These are phyloP conservation scores for Amblyraja radiata DNA, from an alignment of 2,797 vertebrate species.

Conservation along the genomic window DNA sequence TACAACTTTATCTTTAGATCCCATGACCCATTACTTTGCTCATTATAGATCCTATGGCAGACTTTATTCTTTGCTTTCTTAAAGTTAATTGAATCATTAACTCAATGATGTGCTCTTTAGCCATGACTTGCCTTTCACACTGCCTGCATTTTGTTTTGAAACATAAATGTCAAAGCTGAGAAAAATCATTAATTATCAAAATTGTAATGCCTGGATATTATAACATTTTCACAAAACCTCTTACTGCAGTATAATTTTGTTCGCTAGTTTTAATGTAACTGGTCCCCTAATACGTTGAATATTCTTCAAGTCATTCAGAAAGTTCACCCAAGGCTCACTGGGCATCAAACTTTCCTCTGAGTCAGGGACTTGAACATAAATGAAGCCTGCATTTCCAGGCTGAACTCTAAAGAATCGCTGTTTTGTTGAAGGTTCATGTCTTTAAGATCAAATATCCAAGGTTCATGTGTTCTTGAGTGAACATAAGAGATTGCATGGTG, in stretches of 20 bases:
- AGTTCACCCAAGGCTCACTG: background rate
- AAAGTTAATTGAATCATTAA: slow-evolving; percentile 15
- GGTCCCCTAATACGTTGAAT: too few relatives aligned
- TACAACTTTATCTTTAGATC: slow-evolving; percentile 17
- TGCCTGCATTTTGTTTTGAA: background rate
- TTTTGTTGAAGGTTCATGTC: background rate
- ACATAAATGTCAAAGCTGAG: background rate
- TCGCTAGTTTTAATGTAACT: background rate
- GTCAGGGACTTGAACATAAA: background rate
- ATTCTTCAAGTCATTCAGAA: background rate
- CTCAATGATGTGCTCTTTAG: background rate
- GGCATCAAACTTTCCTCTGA: background rate
- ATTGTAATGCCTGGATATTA: background rate
- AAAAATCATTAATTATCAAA: background rate
- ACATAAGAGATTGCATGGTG: background rate
- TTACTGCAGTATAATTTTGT: background rate
- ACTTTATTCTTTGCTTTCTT: background rate
- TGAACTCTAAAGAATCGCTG: background rate
- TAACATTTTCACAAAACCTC: background rate
- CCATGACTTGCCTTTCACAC: background rate
- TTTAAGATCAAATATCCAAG: background rate
- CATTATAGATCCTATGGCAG: background rate
- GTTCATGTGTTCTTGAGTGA: background rate
- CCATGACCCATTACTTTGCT: background rate
- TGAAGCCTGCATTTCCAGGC: too few relatives aligned